Base-by-base conservation (phyloP, 1,140 invertebrate genomes). In the Drosophila guanche region DNA sequence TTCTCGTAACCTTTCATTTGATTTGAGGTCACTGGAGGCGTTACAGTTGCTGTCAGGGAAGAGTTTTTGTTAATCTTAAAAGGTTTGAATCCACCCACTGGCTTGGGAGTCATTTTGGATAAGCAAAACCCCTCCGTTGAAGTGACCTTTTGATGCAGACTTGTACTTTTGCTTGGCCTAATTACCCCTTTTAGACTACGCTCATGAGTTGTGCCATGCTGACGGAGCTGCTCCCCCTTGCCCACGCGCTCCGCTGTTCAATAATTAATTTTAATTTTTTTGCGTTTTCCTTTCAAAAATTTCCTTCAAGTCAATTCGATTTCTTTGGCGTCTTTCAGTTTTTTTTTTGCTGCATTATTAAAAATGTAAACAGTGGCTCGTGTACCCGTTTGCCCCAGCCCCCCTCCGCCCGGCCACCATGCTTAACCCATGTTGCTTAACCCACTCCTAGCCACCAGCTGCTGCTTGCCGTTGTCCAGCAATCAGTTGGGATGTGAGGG, bases 201-300 rank as follows among this genome's bases (percentile, higher is more conserved):
- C 33, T 12, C 33, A 12, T 37, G 33, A 10, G 10, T 2, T 37
- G 4, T 12, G 7, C 29, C 10, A 12, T 1, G 25, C 25, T 5
- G 16, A 0, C 16, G 16, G 16, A 20, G 16, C 16, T 27, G 5
- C 25, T 10, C 29, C 29, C 29, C 29, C 29, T 54, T 40, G 12
- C 27, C 23, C 33, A 52, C n/a, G 8, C 20, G 8, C 6, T 25
- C 12, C 10, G 7, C 45, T 59, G 69, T 65, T 72, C 66, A 69
- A 73, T 85, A 57, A 72, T 67, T 79, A 74, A 69, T 79, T 79
- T 80, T 75, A 58, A 51, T 80, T 80, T 80, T 80, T 80, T 60
- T 76, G 41, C 37, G 47, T 25, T 75, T 1, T 51, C 55, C 50
- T 70, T 79, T 70, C 76, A 73, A 86, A 86, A 77, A 74, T 80